Evolutionary conservation across 2,113 vertebrate genomes (phyloP).

Genomic region (Chelonoidis abingdonii): DNA sequence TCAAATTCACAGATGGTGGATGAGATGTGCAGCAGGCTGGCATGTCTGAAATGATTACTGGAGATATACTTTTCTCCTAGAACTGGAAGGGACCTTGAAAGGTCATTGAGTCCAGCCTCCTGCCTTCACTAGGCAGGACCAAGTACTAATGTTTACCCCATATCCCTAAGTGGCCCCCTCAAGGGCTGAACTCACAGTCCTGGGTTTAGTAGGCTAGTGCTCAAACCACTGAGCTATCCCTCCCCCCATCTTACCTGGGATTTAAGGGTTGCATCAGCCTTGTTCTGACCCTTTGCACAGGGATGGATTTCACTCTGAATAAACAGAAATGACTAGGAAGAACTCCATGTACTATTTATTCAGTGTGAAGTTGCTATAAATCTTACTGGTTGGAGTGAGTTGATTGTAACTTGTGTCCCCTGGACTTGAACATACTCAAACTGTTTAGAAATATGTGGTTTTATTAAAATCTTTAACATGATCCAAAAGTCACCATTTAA

Average conservation of each 20-base stretch:
- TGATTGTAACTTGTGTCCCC: neutral
- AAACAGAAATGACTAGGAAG: neutral
- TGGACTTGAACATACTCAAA: fast-evolving
- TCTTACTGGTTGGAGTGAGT: neutral
- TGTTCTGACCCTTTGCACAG: conserved; percentile 37
- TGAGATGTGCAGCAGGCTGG: conserved; percentile 32
- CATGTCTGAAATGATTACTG: neutral
- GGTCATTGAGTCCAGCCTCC: no score
- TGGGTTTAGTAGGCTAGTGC: no score
- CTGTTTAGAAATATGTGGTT: neutral
- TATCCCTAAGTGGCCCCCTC: no score
- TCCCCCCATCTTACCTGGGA: conserved; percentile 33
- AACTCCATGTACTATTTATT: fast-evolving
- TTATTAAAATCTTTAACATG: neutral
- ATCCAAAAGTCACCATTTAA: neutral
- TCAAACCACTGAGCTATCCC: no score
- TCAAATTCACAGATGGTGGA: conserved; percentile 29
- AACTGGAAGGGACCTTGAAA: no score
- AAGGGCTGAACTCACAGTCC: no score
- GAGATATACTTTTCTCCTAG: no score
- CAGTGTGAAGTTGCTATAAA: neutral
- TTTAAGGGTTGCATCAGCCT: conserved; percentile 51
- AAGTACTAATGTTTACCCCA: no score
- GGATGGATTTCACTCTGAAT: neutral
- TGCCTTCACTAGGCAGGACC: no score